These are phyloP conservation scores for Oligia latruncula DNA, from an alignment of 2,888 invertebrate species.

Conservation along the genomic window DNA sequence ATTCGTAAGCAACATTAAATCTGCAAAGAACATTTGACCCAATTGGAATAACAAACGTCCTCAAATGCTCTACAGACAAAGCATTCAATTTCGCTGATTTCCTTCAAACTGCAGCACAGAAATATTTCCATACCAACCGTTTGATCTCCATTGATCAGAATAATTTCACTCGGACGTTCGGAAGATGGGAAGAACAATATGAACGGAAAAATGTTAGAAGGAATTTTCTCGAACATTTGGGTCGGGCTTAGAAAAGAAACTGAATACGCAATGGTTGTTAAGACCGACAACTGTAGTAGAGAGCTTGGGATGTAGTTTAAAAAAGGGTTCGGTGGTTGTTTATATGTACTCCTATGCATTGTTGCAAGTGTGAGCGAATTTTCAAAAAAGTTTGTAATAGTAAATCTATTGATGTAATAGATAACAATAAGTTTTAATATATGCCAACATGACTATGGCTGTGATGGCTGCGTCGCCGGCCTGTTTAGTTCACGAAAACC, in stretches of 20 bases:
- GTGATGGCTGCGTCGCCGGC: background rate
- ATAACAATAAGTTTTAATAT: background rate
- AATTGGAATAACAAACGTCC: constrained; percentile 43
- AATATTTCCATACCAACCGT: constrained; percentile 61
- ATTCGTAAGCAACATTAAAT: background rate
- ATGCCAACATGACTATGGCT: background rate
- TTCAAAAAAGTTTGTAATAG: background rate
- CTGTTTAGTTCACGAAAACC: too few species aligned
- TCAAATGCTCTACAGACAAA: constrained; percentile 34
- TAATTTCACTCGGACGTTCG: constrained; percentile 56
- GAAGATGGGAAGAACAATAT: constrained; percentile 53
- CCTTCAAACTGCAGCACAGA: constrained; percentile 42
- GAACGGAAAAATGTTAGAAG: constrained; percentile 44
- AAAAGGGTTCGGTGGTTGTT: background rate
- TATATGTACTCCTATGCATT: background rate
- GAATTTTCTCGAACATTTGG: constrained; percentile 34
- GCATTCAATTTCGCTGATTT: constrained; percentile 54
- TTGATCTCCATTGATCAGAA: constrained; percentile 62
- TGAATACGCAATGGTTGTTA: constrained; percentile 30
- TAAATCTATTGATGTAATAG: background rate
- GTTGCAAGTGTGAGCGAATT: background rate
- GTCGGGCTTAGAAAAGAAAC: constrained; percentile 9
- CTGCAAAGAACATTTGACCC: constrained; percentile 34
- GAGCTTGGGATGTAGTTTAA: background rate
- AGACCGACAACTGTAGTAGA: constrained; percentile 7